Evolutionary conservation across 2,797 vertebrate genomes (phyloP), one percentile per base, ranked within the genome.

Genomic region (Enteromius radiatus): DNA sequence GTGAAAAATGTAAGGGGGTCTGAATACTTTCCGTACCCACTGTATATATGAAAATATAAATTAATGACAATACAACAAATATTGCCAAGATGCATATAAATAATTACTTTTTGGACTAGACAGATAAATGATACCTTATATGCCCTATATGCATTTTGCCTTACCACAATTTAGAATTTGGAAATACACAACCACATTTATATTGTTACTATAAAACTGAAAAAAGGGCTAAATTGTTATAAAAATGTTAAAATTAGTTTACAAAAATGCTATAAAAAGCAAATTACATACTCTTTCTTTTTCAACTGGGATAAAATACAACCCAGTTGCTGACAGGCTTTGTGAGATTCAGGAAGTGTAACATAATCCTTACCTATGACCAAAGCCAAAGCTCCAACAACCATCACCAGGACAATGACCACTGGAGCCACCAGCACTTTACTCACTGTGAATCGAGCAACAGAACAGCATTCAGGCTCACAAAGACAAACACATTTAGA

Each of bases 361-460:
- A 38, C 38, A 31, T 54, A 78, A 28, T 36, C 85, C 94, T 97
- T 96, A 99, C 98, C 97, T 93, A 98, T 94, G 88, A 99, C 96
- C 90, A 98, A 92, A 73, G 97, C 97, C 88, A 99, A 91, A 28
- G 96, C 96, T 94, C 98, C 98, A 78, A 99, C 89, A 88, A 96
- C 97, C 92, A 98, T 92, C 87, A 97, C 96, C 91, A 99, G 92
- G 87, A 98, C 92, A 88, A 98, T 87, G 92, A 98, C 96, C 90
- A 97, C 86, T 36, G 98, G 98, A 81, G 97, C 96, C 86, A 99
- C 92, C 85, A 99, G 93, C 88, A 99, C 89, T 91, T 99, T 99
- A 90, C 97, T 95, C 89, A 95, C 98, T 99, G 94, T 84, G 94
- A 93, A 89, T 43, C 10, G 45, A 23, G 84, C 67, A 83, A 71